Percentiles rank a stretch among this genome's conserved stretches.
Conservation (phyloP, 2,797 vertebrate species). For the Cynopterus sphinx region DNA sequence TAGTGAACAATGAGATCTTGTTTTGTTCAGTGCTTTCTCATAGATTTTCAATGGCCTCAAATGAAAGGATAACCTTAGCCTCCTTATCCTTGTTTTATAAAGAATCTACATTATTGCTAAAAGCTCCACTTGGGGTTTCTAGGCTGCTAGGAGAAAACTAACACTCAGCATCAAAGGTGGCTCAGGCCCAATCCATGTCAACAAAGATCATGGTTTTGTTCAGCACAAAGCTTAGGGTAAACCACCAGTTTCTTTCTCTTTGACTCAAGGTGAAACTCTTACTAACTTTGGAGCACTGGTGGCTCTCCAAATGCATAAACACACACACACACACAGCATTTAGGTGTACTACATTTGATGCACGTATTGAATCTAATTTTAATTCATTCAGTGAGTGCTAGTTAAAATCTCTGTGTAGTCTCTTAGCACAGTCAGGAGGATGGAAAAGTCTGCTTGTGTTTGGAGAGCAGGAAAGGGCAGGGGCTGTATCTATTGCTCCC, state of each 20-base stretch:
- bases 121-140: neutral
- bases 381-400: neutral
- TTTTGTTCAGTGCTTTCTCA: slow-evolving; percentile 19
- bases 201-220: slow-evolving; percentile 22
- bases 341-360: neutral
- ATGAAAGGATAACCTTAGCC: neutral
- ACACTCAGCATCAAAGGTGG: neutral
- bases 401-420: slow-evolving; percentile 22
- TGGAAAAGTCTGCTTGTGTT: neutral
- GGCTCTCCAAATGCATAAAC: neutral
- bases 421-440: neutral
- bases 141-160: neutral
- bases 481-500: neutral
- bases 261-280: slow-evolving; percentile 59
- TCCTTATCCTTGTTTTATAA: slow-evolving; percentile 35
- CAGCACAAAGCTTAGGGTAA: neutral
- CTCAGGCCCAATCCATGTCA: neutral
- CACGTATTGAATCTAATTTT: slow-evolving; percentile 34
- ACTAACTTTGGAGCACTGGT: neutral
- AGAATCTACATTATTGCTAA: slow-evolving; percentile 23
- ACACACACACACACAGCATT: neutral
- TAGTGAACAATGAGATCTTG: slow-evolving; percentile 3
- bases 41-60: neutral
- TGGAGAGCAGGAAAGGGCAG: neutral
- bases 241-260: slow-evolving; percentile 53